Evolutionary conservation across 2,888 invertebrate genomes (phyloP), one percentile per base, ranked within the genome.

Genomic region (Pseudococcus viburni): DNA sequence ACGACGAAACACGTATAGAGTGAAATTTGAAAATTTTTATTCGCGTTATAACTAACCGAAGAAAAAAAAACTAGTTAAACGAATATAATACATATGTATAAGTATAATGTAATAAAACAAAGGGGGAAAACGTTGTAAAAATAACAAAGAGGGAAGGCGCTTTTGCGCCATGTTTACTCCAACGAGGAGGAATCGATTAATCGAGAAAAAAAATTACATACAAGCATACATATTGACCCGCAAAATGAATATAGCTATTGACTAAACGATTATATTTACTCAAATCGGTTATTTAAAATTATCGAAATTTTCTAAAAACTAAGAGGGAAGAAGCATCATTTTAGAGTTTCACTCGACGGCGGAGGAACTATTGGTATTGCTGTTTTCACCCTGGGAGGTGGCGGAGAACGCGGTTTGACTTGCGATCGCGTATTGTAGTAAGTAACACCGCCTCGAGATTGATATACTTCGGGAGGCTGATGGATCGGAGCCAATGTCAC

Each of bases 291-390:
- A 83, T 83, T 80, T 46, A 46, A 83, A 83, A 83, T 42, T 83
- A 83, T 46, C n/a, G 7, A 46, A 33, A 83, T 46, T 83, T 42
- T 83, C 64, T 83, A 83, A 46, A 64, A 26, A 33, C n/a, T 26
- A 51, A 42, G 42, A 9, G 42, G 42, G 26, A 51, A 26, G 33
- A 55, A 84, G n/a, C 15, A 84, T 59, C 64, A 85, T 59, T 86
- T 89, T 19, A 64, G 33, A 39, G 59, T n/a, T 85, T 85, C 85
- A 42, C 64, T 85, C 17, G 90, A 90, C 17, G 91, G 90, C 2
- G 91, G 91, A 46, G 91, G 90, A 17, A 91, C 90, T 46, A 91
- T 91, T 11, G 91, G 91, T 80, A 91, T 91, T 9, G 91, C 91
- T 15, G 91, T 88, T 86, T 91, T 91, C 9, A 91, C 90, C n/a